Base-by-base conservation (phyloP, 2,113 vertebrate genomes). In the Ptilorrhoa leucosticta region DNA sequence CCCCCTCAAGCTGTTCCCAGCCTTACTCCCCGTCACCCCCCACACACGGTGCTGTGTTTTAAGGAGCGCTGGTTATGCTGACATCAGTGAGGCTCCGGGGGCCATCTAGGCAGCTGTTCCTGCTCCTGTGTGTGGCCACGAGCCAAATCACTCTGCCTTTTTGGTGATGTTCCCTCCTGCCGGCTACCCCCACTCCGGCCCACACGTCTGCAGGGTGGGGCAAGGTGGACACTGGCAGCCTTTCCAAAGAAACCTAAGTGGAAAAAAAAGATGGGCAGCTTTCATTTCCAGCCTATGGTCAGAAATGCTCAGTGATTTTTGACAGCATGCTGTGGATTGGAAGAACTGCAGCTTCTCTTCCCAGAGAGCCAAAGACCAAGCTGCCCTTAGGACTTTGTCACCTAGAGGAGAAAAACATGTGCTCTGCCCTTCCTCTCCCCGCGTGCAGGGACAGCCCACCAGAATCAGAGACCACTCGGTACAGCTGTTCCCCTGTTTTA, bases 81-180 rank as follows among this genome's bases (percentile, higher is more conserved):
- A 97, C 93, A 97, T 79, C 85, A 96, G 96, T 92, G 90, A 92
- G 92, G 93, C 96, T 95, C 96, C 53, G 15, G 96, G 90, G 96
- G 93, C 96, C 92, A 88, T 78, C 60, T 2, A 88, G 90, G 94
- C 96, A 96, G 96, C 96, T 97, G 96, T 14, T 96, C 79, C 85
- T 96, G 94, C 95, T 97, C 96, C 96, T 87, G 96, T 96, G 83
- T 14, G 24, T 90, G 96, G 96, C 96, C 35, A 19, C 1, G n/a
- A 81, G 96, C 96, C 96, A 96, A 96, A 87, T 33, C 6, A 10
- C 88, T 92, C 88, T 75, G 95, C 92, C 94, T 93, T 93, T 92
- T 81, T 65, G 90, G 94, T 92, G 96, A 94, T 93, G 92, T 88
- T 96, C 95, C 79, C 93, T 96, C 92, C 93, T 83, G 94, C 54